These are phyloP conservation scores for Nasonia oneida DNA, from an alignment of 2,888 invertebrate species.

Conservation along the genomic window DNA sequence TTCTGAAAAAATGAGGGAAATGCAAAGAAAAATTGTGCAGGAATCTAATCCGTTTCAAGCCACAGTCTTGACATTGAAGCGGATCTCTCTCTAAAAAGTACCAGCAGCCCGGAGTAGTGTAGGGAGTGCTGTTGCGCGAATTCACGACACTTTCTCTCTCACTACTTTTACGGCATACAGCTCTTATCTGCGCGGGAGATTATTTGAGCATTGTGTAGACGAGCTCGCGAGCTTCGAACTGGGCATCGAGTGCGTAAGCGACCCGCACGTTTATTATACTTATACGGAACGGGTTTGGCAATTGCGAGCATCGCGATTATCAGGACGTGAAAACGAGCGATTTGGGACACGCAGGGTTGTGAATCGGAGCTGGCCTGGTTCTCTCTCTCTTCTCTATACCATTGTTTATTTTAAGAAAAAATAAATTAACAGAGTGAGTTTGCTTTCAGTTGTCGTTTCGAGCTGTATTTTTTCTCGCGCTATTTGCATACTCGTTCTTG, in stretches of 20 bases:
- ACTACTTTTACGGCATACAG: slow-evolving; percentile 62
- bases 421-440: not conserved
- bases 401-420: not conserved
- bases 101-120: not conserved
- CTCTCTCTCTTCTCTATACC: not conserved
- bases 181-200: slow-evolving; percentile 47
- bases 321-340: slow-evolving; percentile 7
- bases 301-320: slow-evolving; percentile 19
- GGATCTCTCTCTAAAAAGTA: not conserved
- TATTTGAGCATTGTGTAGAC: slow-evolving; percentile 43
- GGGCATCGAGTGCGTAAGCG: not conserved
- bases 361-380: not conserved
- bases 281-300: slow-evolving; percentile 15
- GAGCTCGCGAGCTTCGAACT: not conserved
- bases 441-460: not conserved
- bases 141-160: slow-evolving; percentile 10
- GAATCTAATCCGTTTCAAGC: slow-evolving; percentile 27
- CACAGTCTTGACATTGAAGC: not conserved
- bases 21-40: slow-evolving; percentile 10
- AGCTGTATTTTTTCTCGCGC: not conserved
- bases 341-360: not conserved
- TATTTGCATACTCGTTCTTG: not conserved
- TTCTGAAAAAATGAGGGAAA: slow-evolving; percentile 13
- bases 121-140: not conserved
- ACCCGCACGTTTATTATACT: slow-evolving; percentile 18